Percentiles rank a stretch among this genome's conserved stretches.
Evolutionary conservation across 2,113 vertebrate species (phyloP).

Genomic region (Arizona elegans): DNA sequence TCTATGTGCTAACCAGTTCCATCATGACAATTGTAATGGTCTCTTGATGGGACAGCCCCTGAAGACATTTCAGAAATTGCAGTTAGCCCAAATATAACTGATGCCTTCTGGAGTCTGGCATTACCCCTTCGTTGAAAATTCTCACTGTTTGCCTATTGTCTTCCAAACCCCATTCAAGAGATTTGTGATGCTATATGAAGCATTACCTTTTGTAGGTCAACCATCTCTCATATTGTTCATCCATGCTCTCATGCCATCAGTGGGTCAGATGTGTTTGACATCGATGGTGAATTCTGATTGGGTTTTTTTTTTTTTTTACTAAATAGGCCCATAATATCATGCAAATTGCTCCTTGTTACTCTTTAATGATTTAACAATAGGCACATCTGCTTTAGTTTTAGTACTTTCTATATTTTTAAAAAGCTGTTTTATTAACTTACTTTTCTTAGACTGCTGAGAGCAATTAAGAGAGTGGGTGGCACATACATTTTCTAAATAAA

Average conservation of each 20-base stretch:
- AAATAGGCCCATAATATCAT: not conserved
- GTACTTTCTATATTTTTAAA: not conserved
- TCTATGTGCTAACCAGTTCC: not conserved
- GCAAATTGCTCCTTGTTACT: not conserved
- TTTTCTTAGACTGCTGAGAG: not conserved
- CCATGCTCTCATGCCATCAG: not conserved
- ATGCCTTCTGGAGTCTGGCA: not conserved
- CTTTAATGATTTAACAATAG: not conserved
- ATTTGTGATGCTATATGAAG: not conserved
- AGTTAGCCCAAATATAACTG: not conserved
- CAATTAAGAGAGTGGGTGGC: not conserved
- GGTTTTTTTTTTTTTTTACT: not conserved
- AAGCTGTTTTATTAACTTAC: not conserved
- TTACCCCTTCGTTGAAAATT: not conserved
- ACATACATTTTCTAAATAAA: not conserved
- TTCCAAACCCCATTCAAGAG: not conserved
- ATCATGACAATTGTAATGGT: not conserved
- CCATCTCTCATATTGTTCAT: not conserved
- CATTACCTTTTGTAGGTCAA: not conserved
- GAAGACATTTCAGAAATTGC: not conserved
- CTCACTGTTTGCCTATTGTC: not conserved
- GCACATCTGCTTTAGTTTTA: not conserved
- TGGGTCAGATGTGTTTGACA: not conserved
- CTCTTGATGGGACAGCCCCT: not conserved
- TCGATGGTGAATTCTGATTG: not conserved